Evolutionary conservation across 2,888 invertebrate species (phyloP), one percentile per base, ranked within the genome.

Genomic region (Noctua comes): DNA sequence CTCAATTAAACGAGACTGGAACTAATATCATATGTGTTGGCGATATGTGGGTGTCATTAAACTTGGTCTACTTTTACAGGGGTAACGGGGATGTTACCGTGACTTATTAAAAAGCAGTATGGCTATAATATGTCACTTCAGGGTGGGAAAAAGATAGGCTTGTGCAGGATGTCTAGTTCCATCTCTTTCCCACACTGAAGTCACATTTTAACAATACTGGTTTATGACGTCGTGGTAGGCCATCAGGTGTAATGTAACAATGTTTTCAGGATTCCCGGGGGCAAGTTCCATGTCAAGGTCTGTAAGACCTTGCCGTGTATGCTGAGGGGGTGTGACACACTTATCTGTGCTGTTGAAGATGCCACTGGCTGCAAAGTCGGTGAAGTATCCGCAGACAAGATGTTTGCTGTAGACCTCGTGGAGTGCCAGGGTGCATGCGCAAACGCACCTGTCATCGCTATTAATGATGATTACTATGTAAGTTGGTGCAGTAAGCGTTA

Each of bases 381-480:
- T 6, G 86, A 91, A 10, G 69, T 95, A 0, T 96, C 96, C 0
- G 7, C 72, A 0, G 95, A 96, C 68, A 90, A 91, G 8, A 82
- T 95, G 90, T 96, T 96, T 80, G 95, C 94, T 18, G 95, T 96
- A 0, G 96, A 96, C 77, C 90, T 84, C 0, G 96, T 96, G 2
- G 91, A 96, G 84, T 96, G 96, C 64, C 92, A 93, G 57, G 96
- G 96, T 2, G 96, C 96, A 0, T 96, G 96, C 73, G 96, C 90
- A 27, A 96, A 96, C 57, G 96, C 96, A 1, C 96, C 96, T 0
- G 86, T 96, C 11, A 27, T 96, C 5, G 94, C 92, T 10, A 89
- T 96, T 10, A 93, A 96, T 72, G 96, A 96, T 87, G 96, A 96
- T 89, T 96, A 95, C 85, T 96, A 93, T 82, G 96, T 96, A 76